A percentile compares a stretch with the other conserved stretches of the same genome.
phyloP scores from a whole-genome alignment of 1,140 invertebrate species.

The Amphibalanus amphitrite region DNA sequence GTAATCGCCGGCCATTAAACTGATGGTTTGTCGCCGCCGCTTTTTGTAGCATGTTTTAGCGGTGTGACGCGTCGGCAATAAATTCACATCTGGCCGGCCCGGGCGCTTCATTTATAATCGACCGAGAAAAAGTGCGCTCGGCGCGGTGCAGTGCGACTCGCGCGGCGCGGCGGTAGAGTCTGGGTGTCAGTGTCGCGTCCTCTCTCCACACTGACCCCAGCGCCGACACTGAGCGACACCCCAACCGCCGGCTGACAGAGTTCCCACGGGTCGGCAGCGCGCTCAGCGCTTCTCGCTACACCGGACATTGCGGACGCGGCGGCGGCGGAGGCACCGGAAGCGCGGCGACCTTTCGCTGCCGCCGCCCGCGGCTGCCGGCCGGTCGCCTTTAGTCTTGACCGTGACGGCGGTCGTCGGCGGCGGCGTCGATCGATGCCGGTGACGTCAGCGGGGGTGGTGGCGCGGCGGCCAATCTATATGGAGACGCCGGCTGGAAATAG shows the following conservation, averaged over 20 bases:
- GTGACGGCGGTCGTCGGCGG: not conserved
- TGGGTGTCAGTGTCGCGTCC: too few relatives aligned
- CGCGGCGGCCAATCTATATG: not conserved
- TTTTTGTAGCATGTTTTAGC: not conserved
- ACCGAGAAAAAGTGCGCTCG: not conserved
- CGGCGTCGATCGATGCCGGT: not conserved
- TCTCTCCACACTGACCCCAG: too few relatives aligned
- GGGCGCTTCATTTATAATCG: not conserved
- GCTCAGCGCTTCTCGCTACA: not conserved
- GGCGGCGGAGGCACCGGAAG: not conserved
- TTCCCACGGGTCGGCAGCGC: too few relatives aligned
- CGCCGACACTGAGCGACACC: too few relatives aligned
- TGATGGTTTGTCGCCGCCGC: not conserved
- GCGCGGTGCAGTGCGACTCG: too few relatives aligned
- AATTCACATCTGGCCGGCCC: not conserved
- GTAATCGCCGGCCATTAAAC: not conserved
- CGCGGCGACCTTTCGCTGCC: not conserved
- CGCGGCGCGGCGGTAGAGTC: too few relatives aligned
- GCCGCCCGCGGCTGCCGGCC: too few relatives aligned
- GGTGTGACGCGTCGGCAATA: not conserved
- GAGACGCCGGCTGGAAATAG: not conserved
- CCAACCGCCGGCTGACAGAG: too few relatives aligned
- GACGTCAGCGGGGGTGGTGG: not conserved
- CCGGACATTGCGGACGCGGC: not conserved
- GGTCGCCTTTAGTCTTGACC: not conserved